Evolutionary conservation across 2,888 invertebrate genomes (phyloP).

Genomic region (Xanthia icteritia): DNA sequence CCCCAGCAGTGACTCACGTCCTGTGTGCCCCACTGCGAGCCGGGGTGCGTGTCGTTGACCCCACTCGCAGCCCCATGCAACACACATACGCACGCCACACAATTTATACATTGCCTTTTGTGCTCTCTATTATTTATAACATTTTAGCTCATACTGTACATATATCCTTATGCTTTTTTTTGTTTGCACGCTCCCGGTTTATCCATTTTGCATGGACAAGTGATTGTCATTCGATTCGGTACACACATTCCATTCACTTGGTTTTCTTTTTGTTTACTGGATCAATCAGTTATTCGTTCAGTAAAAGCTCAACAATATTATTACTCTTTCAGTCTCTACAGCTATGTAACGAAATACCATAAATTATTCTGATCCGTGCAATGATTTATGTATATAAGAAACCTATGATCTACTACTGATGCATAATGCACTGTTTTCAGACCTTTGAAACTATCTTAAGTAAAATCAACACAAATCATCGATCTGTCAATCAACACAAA

Average conservation of each 20-base stretch:
- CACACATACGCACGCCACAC: constrained; percentile 83
- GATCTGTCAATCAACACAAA: background rate
- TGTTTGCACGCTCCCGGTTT: constrained; percentile 75
- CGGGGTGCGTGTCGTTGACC: constrained; percentile 90
- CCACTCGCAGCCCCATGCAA: constrained; percentile 86
- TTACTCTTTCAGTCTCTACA: constrained; percentile 5
- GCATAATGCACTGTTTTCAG: background rate
- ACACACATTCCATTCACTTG: constrained; percentile 57
- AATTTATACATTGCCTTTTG: constrained; percentile 87
- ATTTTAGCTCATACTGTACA: constrained; percentile 78
- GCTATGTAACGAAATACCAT: constrained; percentile 8
- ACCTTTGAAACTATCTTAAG: constrained; percentile 7
- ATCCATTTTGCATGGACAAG: constrained; percentile 79
- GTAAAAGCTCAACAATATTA: constrained; percentile 35
- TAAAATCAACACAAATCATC: constrained; percentile 4
- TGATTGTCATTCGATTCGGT: constrained; percentile 69
- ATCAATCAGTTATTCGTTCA: constrained; percentile 45
- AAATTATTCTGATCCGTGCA: background rate
- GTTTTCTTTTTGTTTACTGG: constrained; percentile 42
- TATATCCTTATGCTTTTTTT: constrained; percentile 77
- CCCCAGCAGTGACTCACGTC: constrained; percentile 89
- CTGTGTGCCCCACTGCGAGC: constrained; percentile 86
- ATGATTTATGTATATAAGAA: background rate
- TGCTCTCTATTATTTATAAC: constrained; percentile 85
- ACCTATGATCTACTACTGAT: background rate